Conservation (phyloP, 2,888 invertebrate genomes). For the Tiphia femorata region DNA sequence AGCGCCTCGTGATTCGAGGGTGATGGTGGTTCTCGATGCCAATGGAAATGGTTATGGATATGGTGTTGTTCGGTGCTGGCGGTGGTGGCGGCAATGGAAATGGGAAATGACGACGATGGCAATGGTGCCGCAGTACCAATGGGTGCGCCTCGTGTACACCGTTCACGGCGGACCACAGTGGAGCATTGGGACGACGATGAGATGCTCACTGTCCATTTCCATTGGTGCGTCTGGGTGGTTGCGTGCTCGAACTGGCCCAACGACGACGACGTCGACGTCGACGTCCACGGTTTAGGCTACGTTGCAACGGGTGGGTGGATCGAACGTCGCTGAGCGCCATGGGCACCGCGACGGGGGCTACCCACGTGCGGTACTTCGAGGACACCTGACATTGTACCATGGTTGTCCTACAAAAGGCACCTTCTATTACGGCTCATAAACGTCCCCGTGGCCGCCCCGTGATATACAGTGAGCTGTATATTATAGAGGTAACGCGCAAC, state of each 20-base stretch:
- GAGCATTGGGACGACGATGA: too few species aligned
- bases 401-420: constrained; percentile 46
- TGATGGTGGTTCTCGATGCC: constrained; percentile 1
- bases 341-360: constrained; percentile 9
- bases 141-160: not conserved
- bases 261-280: too few species aligned
- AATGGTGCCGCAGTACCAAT: not conserved
- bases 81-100: constrained; percentile 18
- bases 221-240: too few species aligned
- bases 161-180: too few species aligned
- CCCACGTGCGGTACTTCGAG: constrained; percentile 20
- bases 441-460: constrained; percentile 44
- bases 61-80: constrained; percentile 2
- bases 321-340: constrained; percentile 21
- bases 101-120: not conserved
- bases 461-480: constrained; percentile 62
- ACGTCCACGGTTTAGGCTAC: not conserved
- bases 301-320: constrained; percentile 29
- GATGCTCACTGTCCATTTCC: too few species aligned
- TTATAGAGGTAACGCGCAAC: constrained; percentile 50
- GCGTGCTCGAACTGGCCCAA: too few species aligned
- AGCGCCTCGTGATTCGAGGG: constrained; percentile 1
- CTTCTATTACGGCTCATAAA: constrained; percentile 54
- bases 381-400: constrained; percentile 49
- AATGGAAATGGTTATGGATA: not conserved